Evolutionary conservation across 2,113 vertebrate species (phyloP), one percentile per base, ranked within the genome.

Genomic region (Acrocephalus arundinaceus): DNA sequence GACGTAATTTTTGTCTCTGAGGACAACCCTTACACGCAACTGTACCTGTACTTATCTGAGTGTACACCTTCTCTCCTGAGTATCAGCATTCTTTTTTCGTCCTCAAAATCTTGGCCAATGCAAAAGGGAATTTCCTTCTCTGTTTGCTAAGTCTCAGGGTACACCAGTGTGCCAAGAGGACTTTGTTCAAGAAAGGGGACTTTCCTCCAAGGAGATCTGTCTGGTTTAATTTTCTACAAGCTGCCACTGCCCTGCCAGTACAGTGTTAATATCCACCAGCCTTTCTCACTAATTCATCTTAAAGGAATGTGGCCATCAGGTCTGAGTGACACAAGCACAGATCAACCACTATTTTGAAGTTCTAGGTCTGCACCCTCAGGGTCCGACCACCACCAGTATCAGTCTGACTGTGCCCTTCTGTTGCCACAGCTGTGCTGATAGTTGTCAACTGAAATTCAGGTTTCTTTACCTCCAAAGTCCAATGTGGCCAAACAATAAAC

Each of bases 1-100:
- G 43, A 87, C 11, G 84, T 97, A 79, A 70, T 81, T 91, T 95
- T 96, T 92, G 55, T 63, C 89, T 48, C 62, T 93, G 78, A 86
- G 89, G 89, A 57, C 66, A 88, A 23, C 55, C 43, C 90, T 81
- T 30, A 59, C n/a, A 46, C 30, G 28, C 55, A 63, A 48, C 52
- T 49, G 21, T 14, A 31, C 43, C 52, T 72, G 30, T 41, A 35
- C 25, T 55, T 49, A 74, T 4, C 21, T n/a, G 57, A 91, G 48
- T 41, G 30, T 19, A n/a, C 37, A 25, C 54, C 30, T 79, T 25
- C 37, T 79, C 37, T 85, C 35, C 91, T 9, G 4, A 19, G 14
- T 41, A n/a, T 88, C 58, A 55, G 45, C 11, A 17, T 84, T 65
- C 19, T 24, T 7, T 45, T 55, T 23, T 55, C 20, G 22, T 73